Evolutionary conservation across 2,888 invertebrate genomes (phyloP), one percentile per base, ranked within the genome.

Genomic region (Alentia gelatinosa): DNA sequence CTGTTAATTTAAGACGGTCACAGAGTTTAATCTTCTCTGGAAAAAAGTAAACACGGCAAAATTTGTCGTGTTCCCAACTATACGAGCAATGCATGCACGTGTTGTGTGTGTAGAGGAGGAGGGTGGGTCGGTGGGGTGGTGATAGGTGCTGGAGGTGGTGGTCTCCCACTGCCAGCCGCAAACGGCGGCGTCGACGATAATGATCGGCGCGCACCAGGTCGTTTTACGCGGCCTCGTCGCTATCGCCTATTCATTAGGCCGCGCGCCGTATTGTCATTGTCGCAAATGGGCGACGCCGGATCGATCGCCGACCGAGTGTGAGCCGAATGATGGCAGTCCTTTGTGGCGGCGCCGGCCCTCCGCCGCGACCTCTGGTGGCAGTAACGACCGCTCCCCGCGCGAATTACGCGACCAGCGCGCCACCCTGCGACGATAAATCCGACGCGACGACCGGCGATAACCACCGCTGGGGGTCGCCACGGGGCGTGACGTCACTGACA

Each of bases 161-260:
- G n/a, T n/a, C n/a, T n/a, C n/a, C n/a, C n/a, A n/a, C n/a, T n/a
- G n/a, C n/a, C n/a, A n/a, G n/a, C n/a, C n/a, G n/a, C n/a, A n/a
- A n/a, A n/a, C n/a, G n/a, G n/a, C n/a, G n/a, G n/a, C n/a, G n/a
- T n/a, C n/a, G n/a, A n/a, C n/a, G n/a, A 26, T 86, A 42, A 47
- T 86, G 42, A 47, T 23, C 42, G 26, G 23, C 35, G 4, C 23
- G 23, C 40, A 23, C 15, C 15, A 39, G 23, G 26, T 83, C 83
- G 26, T 37, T 83, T 39, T 39, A 4, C 83, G 83, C 37, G 83
- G n/a, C 42, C 15, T 5, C 42, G 86, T 47, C 86, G 0, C 86
- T 47, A 86, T 86, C 86, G 23, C 47, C 86, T 86, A 86, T 86
- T 86, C 86, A 86, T 86, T 86, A 86, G 47, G 12, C n/a, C 30